Conservation (phyloP, 1,140 invertebrate species). For the Zaprionus ghesquierei region DNA sequence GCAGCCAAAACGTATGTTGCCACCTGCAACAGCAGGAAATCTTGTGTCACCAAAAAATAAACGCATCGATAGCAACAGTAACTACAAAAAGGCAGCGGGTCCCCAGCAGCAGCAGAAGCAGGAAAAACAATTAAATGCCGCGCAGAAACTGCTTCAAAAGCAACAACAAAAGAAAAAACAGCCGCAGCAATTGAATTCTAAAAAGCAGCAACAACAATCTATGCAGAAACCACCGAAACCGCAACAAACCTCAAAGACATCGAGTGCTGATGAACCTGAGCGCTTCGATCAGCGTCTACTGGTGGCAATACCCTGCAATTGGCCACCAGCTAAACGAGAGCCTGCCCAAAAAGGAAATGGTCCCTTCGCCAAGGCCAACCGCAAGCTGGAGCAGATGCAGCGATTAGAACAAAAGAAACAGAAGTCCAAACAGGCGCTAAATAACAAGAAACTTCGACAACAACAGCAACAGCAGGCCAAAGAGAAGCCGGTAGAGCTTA, state of each 20-base stretch:
- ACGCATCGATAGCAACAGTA: not conserved
- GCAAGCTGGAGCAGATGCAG: slow-evolving; percentile 63
- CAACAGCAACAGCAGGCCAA: not conserved
- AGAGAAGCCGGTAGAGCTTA: slow-evolving; percentile 38
- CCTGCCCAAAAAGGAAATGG: slow-evolving; percentile 21
- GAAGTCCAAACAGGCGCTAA: slow-evolving; percentile 62
- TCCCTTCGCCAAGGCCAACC: slow-evolving; percentile 59
- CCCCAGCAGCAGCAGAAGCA: not conserved
- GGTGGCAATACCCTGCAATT: slow-evolving; percentile 58
- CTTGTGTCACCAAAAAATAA: slow-evolving; percentile 1
- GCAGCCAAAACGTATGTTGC: not conserved
- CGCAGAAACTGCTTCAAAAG: slow-evolving; percentile 15
- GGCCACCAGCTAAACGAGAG: slow-evolving; percentile 20
- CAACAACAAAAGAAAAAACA: slow-evolving; percentile 18
- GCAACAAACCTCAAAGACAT: slow-evolving; percentile 26
- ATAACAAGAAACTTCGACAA: slow-evolving; percentile 47
- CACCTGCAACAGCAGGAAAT: not conserved
- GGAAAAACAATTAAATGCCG: slow-evolving; percentile 15
- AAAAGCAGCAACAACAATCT: slow-evolving; percentile 3
- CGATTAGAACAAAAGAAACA: slow-evolving; percentile 56
- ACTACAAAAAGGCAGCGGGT: slow-evolving; percentile 1
- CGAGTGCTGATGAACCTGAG: slow-evolving; percentile 48
- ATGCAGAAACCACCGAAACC: slow-evolving; percentile 17
- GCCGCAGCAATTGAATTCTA: slow-evolving; percentile 17
- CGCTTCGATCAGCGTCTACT: slow-evolving; percentile 61